Base-by-base conservation (phyloP, 2,113 vertebrate genomes). In the Platysteira castanea region DNA sequence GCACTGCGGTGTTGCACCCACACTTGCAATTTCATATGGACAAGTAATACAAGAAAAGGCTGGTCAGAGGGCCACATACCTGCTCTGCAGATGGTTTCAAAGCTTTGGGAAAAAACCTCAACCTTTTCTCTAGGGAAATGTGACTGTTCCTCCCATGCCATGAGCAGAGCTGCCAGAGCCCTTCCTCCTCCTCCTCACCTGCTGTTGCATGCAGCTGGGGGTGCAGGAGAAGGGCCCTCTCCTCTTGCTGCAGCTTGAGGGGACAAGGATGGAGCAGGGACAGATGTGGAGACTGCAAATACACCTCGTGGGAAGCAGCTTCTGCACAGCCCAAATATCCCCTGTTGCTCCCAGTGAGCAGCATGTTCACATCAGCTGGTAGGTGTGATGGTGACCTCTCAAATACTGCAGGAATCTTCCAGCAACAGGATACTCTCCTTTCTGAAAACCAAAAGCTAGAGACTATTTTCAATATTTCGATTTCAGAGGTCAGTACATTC, bases 1-100 rank as follows among this genome's bases (percentile, higher is more conserved):
- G 60, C 83, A 12, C 49, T 0, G 1, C 0, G 0, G 1, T 3
- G 9, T 20, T 50, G 78, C 21, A 24, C 30, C 23, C 4, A 3
- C 1, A 3, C 17, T 60, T 4, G 0, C 12, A 7, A 10, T 35
- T 73, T 64, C 31, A 4, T 41, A 15, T 3, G 20, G 60, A 13
- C 10, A 6, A 59, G n/a, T 27, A 20, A 71, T 30, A 59, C 12
- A 23, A 60, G 37, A 10, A 63, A 31, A 33, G 10, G 13, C n/a
- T 53, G 56, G 15, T 64, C 6, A 10, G 30, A 59, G 26, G 31
- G 27, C 14, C 16, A 59, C 28, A 10, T 15, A 35, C 75, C 59
- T 63, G 31, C 42, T 69, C 70, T 69, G 76, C 39, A 39, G 39
- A 39, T 41, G 41, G 41, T 46, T 56, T 89, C 37, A 61, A n/a